Conservation (phyloP, 1,140 invertebrate species). For the Dreissena rostriformis region DNA sequence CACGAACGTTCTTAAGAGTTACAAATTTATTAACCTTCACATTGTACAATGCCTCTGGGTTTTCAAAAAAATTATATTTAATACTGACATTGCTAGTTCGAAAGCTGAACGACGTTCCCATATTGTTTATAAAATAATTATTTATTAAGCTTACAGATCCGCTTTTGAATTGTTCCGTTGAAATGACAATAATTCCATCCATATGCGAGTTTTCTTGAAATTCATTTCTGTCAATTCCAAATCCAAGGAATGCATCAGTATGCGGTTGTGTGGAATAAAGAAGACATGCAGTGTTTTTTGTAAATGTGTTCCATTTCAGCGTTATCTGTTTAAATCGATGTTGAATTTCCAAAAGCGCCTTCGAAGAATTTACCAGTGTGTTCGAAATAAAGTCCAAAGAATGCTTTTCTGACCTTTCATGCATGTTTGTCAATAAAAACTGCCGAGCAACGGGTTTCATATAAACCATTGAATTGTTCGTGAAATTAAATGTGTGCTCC, state of each 20-base stretch:
- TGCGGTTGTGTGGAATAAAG: background rate
- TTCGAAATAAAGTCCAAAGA: no score
- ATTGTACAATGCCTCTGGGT: slow-evolving; percentile 8
- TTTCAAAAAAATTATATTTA: slow-evolving; percentile 32
- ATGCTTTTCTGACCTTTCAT: no score
- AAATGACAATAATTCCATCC: background rate
- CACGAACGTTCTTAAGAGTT: background rate
- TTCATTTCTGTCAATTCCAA: background rate
- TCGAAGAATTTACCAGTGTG: no score
- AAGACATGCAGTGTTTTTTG: slow-evolving; percentile 1
- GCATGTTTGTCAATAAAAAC: no score
- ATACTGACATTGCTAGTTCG: background rate
- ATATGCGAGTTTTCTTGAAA: background rate
- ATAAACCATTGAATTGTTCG: no score
- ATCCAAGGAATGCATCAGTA: background rate
- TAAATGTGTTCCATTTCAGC: background rate
- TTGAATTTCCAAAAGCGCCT: no score
- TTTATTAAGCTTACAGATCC: background rate
- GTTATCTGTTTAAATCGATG: no score
- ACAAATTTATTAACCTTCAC: background rate
- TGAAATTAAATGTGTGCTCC: no score
- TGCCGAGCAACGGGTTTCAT: no score
- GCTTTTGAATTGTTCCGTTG: background rate
- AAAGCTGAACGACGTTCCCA: background rate
- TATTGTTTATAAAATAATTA: slow-evolving; percentile 19